These are phyloP conservation scores for Amphipoea oculea DNA, from an alignment of 2,888 invertebrate genomes.

Conservation along the genomic window DNA sequence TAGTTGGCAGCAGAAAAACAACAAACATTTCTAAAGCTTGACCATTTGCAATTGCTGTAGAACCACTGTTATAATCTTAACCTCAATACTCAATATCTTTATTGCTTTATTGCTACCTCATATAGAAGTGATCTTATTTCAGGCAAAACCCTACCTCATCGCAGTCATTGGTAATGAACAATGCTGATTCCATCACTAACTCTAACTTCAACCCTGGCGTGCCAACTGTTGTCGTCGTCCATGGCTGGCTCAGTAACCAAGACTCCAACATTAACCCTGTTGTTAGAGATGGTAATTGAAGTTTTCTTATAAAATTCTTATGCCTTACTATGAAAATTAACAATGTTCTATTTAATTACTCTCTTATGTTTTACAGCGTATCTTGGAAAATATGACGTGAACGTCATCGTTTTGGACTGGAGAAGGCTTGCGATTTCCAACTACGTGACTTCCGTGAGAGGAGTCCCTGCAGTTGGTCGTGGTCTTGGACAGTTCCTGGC, in stretches of 20 bases:
- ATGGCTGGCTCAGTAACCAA: slow-evolving; percentile 73
- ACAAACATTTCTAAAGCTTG: not conserved
- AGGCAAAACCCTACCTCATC: slow-evolving; percentile 40
- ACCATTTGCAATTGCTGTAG: not conserved
- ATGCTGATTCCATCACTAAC: slow-evolving; percentile 33
- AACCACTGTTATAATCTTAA: not conserved
- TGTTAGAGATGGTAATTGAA: slow-evolving; percentile 42
- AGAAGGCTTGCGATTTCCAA: slow-evolving; percentile 74
- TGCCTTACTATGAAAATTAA: not conserved
- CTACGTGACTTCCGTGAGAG: slow-evolving; percentile 78
- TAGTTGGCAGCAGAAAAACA: not conserved
- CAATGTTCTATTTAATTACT: not conserved
- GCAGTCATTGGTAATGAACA: slow-evolving; percentile 32
- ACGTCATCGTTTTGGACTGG: slow-evolving; percentile 76
- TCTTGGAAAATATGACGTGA: slow-evolving; percentile 46
- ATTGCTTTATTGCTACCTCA: no score
- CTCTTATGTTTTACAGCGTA: slow-evolving; percentile 23
- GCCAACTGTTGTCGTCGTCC: slow-evolving; percentile 69
- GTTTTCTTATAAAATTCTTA: not conserved
- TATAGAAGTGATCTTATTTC: slow-evolving; percentile 9
- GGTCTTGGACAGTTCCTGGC: slow-evolving; percentile 82
- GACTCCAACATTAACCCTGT: slow-evolving; percentile 39
- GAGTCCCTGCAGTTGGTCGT: slow-evolving; percentile 81
- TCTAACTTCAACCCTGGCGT: slow-evolving; percentile 73
- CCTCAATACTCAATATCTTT: no score